These are phyloP conservation scores for Henricia sp. DNA, from an alignment of 53 echinoderm and acorn worm species.

Conservation along the genomic window DNA sequence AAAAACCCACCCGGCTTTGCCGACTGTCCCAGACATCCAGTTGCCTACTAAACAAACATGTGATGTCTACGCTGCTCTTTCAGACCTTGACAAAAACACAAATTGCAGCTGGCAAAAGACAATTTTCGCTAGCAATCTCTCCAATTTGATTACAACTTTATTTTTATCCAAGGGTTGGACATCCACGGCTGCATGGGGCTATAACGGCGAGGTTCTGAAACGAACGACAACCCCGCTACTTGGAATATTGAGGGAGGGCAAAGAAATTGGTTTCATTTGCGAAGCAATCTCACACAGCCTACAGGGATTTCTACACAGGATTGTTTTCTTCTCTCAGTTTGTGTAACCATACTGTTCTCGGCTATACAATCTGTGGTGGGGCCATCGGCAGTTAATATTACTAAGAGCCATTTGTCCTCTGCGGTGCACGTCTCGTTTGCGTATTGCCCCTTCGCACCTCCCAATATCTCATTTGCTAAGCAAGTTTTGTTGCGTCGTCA, in stretches of 20 bases:
- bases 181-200: not conserved
- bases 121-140: constrained; percentile 47
- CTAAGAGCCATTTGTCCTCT: not conserved
- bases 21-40: constrained; percentile 17
- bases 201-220: not conserved
- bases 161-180: not conserved
- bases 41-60: constrained; percentile 45
- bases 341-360: constrained; percentile 34
- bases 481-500: not conserved
- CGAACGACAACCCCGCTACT: not conserved
- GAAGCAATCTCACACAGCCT: constrained; percentile 57
- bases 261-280: constrained; percentile 55
- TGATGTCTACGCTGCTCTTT: not conserved
- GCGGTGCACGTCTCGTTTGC: not conserved
- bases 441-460: too few relatives aligned
- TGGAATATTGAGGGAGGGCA: constrained; percentile 10
- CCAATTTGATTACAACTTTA: constrained; percentile 22
- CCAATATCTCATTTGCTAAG: not conserved
- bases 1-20: not conserved
- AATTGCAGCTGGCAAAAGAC: constrained; percentile 58
- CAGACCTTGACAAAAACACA: constrained; percentile 62
- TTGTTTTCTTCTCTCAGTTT: not conserved
- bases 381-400: constrained; percentile 17
- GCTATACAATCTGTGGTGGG: constrained; percentile 12
- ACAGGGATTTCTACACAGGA: constrained; percentile 12